Percentiles rank a stretch among this genome's conserved stretches.
Evolutionary conservation across 1,140 invertebrate genomes (phyloP).

Genomic region (Drosophila melanogaster): DNA sequence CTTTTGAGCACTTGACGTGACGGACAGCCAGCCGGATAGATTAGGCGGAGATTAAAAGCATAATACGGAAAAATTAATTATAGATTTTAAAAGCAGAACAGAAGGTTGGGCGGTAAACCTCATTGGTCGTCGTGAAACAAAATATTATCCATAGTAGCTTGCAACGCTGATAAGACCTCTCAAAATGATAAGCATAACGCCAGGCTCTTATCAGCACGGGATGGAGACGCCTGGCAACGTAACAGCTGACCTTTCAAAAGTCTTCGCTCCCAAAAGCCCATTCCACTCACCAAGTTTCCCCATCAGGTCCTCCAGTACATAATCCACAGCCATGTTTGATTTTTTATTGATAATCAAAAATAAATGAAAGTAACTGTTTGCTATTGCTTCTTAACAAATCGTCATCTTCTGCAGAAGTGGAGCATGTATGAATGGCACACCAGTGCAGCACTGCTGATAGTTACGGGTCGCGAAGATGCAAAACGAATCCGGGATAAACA

Average conservation of each 20-base stretch:
- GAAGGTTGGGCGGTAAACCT: not conserved
- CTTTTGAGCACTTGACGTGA: conserved; percentile 38
- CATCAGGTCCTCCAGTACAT: conserved; percentile 89
- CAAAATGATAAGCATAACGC: conserved; percentile 16
- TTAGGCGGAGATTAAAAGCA: conserved; percentile 19
- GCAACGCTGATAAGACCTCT: conserved; percentile 22
- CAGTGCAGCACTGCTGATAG: conserved; percentile 15
- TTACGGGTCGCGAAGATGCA: conserved; percentile 2
- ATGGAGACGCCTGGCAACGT: conserved; percentile 32
- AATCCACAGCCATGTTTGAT: conserved; percentile 87
- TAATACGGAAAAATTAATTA: conserved; percentile 34
- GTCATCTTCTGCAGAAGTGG: conserved; percentile 25
- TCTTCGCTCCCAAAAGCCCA: not conserved
- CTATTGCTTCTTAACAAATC: conserved; percentile 13
- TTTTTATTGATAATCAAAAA: not conserved
- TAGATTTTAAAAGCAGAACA: conserved; percentile 21
- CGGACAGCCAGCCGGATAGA: not conserved
- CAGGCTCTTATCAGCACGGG: conserved; percentile 28
- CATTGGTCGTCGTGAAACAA: conserved; percentile 3
- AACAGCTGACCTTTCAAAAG: conserved; percentile 31
- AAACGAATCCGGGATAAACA: conserved; percentile 7
- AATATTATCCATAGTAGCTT: conserved; percentile 31
- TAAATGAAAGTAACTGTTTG: conserved; percentile 1
- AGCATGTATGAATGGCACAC: not conserved
- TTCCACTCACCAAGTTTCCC: conserved; percentile 87